These are phyloP conservation scores for Drosophila oshimai DNA, from an alignment of 1,140 invertebrate species.

Conservation along the genomic window DNA sequence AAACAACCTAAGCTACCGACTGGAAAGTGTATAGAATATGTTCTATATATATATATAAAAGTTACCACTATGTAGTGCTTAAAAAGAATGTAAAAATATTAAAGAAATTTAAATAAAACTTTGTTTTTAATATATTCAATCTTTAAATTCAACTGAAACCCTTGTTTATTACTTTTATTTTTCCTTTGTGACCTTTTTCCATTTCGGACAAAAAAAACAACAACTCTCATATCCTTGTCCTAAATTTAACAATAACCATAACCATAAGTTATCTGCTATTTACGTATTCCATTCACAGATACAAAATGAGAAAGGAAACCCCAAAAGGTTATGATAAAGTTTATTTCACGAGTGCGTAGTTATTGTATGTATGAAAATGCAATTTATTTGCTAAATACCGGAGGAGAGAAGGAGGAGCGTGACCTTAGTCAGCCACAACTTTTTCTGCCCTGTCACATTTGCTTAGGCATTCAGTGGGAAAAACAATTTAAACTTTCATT, in stretches of 20 bases:
- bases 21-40: too few species aligned
- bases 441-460: constrained; percentile 23
- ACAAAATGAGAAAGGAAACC: constrained; percentile 15
- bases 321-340: constrained; percentile 39
- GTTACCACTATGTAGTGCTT: too few species aligned
- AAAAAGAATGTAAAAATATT: too few species aligned
- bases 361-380: constrained; percentile 24
- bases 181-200: neutral
- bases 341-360: constrained; percentile 22
- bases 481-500: constrained; percentile 78
- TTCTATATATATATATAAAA: too few species aligned
- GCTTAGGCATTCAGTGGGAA: constrained; percentile 33
- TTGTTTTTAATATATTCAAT: neutral
- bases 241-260: constrained; percentile 10
- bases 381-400: constrained; percentile 52
- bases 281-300: constrained; percentile 1
- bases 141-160: neutral
- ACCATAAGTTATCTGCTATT: constrained; percentile 18
- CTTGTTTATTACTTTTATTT: neutral
- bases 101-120: neutral
- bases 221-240: neutral
- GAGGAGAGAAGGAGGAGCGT: neutral
- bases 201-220: neutral
- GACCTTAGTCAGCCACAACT: constrained; percentile 11
- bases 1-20: too few species aligned